Conservation (phyloP, 2,113 vertebrate species). For the Chrysochloris asiatica region DNA sequence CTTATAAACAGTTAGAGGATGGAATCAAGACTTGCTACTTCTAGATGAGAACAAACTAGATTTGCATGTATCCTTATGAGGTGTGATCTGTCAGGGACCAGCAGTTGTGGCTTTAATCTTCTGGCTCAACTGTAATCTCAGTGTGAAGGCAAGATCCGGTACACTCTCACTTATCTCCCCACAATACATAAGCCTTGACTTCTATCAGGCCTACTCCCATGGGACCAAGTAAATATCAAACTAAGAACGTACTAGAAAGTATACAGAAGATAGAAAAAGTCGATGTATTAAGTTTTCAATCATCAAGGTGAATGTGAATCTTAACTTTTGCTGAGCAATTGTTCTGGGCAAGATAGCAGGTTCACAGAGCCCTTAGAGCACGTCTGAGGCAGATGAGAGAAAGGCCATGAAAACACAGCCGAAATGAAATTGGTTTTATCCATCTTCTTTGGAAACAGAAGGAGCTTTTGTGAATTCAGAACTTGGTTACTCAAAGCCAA, state of each 20-base stretch:
- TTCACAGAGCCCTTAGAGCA: neutral
- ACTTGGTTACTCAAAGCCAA: constrained; percentile 21
- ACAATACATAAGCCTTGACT: neutral
- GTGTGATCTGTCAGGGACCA: neutral
- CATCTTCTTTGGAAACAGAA: constrained; percentile 1
- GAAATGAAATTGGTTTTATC: neutral
- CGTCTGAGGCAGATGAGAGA: neutral
- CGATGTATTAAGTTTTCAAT: neutral
- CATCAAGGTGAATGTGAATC: constrained; percentile 9
- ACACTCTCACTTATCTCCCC: neutral
- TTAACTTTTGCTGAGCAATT: neutral
- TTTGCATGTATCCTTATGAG: fast-evolving
- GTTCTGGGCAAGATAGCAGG: neutral
- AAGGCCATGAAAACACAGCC: neutral
- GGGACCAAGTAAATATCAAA: neutral
- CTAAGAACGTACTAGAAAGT: neutral
- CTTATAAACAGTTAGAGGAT: constrained; percentile 26
- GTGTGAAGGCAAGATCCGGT: neutral
- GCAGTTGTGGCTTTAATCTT: neutral
- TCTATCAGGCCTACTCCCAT: neutral
- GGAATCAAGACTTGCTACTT: neutral
- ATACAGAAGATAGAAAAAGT: neutral
- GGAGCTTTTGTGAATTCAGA: neutral
- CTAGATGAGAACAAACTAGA: neutral
- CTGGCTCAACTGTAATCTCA: fast-evolving